Conservation (phyloP, 1,140 invertebrate genomes). For the Orussus abietinus region DNA sequence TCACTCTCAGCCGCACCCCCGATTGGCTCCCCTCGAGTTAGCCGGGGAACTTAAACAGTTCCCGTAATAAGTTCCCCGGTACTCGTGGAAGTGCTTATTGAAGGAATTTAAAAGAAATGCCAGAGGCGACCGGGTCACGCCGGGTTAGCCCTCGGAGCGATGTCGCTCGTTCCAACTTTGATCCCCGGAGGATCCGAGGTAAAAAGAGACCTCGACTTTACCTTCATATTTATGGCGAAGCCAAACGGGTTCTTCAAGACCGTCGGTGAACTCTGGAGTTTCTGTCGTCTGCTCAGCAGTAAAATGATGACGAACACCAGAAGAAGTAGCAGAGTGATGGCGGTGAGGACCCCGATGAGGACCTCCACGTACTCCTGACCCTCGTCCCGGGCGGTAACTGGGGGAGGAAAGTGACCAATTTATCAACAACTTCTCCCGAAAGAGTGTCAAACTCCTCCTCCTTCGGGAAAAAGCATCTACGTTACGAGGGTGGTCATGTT, state of each 20-base stretch:
- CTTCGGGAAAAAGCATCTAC: too few species aligned
- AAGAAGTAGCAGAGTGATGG: slow-evolving; percentile 65
- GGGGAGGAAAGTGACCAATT: too few species aligned
- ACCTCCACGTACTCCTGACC: slow-evolving; percentile 66
- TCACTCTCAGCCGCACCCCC: neutral
- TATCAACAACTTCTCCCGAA: too few species aligned
- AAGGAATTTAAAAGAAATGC: too few species aligned
- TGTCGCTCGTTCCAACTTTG: neutral
- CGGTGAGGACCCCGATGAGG: slow-evolving; percentile 69
- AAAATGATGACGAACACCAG: slow-evolving; percentile 66
- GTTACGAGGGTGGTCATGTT: too few species aligned
- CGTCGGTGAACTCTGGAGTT: slow-evolving; percentile 61
- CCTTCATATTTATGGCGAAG: slow-evolving; percentile 67
- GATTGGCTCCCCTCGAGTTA: too few species aligned
- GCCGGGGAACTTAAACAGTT: too few species aligned
- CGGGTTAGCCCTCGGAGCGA: too few species aligned
- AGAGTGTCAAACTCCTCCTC: too few species aligned
- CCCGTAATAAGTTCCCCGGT: too few species aligned
- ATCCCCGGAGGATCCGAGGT: neutral
- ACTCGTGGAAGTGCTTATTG: too few species aligned
- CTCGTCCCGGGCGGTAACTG: slow-evolving; percentile 60
- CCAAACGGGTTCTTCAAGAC: slow-evolving; percentile 64
- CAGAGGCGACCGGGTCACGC: too few species aligned
- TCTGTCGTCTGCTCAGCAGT: slow-evolving; percentile 63
- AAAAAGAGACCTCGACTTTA: slow-evolving; percentile 30